These are phyloP conservation scores for Latheticus oryzae DNA, from an alignment of 2,888 invertebrate genomes.

Conservation along the genomic window DNA sequence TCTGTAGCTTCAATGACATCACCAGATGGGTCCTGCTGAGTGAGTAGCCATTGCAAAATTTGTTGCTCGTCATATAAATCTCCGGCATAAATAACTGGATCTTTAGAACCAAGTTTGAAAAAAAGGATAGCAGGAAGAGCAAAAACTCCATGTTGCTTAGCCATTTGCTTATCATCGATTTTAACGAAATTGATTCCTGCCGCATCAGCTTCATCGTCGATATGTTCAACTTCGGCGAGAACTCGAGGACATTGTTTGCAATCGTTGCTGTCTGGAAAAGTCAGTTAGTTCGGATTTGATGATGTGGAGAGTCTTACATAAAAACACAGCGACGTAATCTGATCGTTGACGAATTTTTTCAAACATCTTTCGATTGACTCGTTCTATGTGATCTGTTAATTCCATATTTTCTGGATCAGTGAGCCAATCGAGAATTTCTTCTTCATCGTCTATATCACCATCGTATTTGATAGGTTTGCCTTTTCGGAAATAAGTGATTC, in stretches of 20 bases:
- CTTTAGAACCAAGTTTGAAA: conserved; percentile 87
- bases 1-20: conserved; percentile 91
- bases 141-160: conserved; percentile 89
- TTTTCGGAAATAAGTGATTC: conserved; percentile 91
- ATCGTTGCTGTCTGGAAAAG: conserved; percentile 88
- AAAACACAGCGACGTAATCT: conserved; percentile 91
- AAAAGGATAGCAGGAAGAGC: conserved; percentile 91
- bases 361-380: conserved; percentile 93
- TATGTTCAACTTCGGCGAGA: conserved; percentile 88
- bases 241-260: conserved; percentile 94
- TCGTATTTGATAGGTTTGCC: conserved; percentile 91
- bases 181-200: conserved; percentile 94
- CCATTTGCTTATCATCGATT: conserved; percentile 88
- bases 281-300: conserved; percentile 1
- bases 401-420: conserved; percentile 96
- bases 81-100: conserved; percentile 92
- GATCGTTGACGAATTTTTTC: conserved; percentile 89
- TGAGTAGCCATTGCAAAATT: conserved; percentile 89
- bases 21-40: conserved; percentile 92
- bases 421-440: conserved; percentile 89
- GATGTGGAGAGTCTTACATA: conserved; percentile 77
- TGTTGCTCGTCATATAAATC: conserved; percentile 89
- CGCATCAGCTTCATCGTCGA: conserved; percentile 92
- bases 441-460: conserved; percentile 92
- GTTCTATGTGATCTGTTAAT: conserved; percentile 90